Conservation (phyloP, 1,140 invertebrate genomes). For the Tribolium madens region DNA sequence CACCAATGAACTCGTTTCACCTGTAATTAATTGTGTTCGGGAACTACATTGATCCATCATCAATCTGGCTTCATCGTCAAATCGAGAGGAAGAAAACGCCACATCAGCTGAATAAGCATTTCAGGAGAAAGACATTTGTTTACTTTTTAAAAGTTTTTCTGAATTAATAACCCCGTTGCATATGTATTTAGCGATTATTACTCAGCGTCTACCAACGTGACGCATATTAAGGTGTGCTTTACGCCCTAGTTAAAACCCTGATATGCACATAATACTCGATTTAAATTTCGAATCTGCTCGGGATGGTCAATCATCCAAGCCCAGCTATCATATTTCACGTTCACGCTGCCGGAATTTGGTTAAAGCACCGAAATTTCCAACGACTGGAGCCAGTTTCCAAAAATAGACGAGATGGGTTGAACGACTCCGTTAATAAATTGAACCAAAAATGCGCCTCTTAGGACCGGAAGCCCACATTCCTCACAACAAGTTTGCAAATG, state of each 20-base stretch:
- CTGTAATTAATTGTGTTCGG: background rate
- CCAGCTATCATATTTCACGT: constrained; percentile 17
- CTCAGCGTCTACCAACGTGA: constrained; percentile 19
- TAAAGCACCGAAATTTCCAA: background rate
- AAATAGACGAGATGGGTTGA: constrained; percentile 20
- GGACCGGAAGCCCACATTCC: background rate
- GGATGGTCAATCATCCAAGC: constrained; percentile 43
- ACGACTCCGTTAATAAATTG: constrained; percentile 4
- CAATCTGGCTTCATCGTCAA: background rate
- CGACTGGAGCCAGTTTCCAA: constrained; percentile 2
- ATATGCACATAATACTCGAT: constrained; percentile 13
- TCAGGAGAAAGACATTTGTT: too few relatives aligned
- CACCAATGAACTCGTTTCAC: background rate
- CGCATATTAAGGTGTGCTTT: constrained; percentile 26
- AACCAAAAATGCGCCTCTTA: background rate
- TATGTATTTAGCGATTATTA: constrained; percentile 5
- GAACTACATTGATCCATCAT: background rate
- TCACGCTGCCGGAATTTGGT: background rate
- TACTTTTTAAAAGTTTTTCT: too few relatives aligned
- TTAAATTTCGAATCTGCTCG: constrained; percentile 6
- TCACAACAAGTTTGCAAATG: background rate
- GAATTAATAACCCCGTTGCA: background rate
- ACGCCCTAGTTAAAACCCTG: constrained; percentile 8
- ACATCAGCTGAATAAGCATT: background rate
- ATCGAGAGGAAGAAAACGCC: background rate